phyloP scores from a whole-genome alignment of 1,140 invertebrate species.

The Lordiphosa clarofinis region DNA sequence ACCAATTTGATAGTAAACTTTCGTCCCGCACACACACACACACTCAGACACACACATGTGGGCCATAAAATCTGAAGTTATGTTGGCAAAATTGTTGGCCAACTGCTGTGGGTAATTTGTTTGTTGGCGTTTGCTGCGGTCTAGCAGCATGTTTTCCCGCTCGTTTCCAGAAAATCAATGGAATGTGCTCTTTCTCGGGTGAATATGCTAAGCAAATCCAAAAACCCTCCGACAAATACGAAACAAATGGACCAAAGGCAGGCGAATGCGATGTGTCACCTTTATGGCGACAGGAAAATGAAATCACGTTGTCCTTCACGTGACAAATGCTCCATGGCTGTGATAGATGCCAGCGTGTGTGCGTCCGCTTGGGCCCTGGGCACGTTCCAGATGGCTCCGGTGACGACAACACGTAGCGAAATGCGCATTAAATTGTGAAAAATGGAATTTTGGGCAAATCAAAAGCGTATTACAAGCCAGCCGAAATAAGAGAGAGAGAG shows the following conservation, averaged over 20 bases:
- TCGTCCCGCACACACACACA: conserved; percentile 15
- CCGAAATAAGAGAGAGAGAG: conserved; percentile 62
- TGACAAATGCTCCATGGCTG: conserved; percentile 64
- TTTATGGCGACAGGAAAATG: conserved; percentile 77
- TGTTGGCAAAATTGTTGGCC: conserved; percentile 68
- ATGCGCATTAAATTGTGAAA: conserved; percentile 78
- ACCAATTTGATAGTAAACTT: conserved; percentile 65
- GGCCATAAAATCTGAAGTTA: conserved; percentile 73
- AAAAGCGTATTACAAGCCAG: conserved; percentile 68
- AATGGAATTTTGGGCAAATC: conserved; percentile 75
- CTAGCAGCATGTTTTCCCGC: conserved; percentile 46
- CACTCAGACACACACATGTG: conserved; percentile 61
- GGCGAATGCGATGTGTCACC: conserved; percentile 71
- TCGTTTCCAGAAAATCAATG: conserved; percentile 52
- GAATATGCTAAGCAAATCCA: conserved; percentile 40
- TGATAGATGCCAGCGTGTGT: conserved; percentile 56
- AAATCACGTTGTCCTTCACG: conserved; percentile 76
- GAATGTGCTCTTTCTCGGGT: conserved; percentile 15
- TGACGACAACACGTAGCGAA: conserved; percentile 73
- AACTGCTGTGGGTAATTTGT: conserved; percentile 57
- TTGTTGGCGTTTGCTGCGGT: conserved; percentile 44
- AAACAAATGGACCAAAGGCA: conserved; percentile 42
- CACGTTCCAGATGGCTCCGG: conserved; percentile 62
- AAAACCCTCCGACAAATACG: conserved; percentile 40
- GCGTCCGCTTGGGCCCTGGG: conserved; percentile 25